Evolutionary conservation across 2,888 invertebrate genomes (phyloP).

Genomic region (Drosophila monieri): DNA sequence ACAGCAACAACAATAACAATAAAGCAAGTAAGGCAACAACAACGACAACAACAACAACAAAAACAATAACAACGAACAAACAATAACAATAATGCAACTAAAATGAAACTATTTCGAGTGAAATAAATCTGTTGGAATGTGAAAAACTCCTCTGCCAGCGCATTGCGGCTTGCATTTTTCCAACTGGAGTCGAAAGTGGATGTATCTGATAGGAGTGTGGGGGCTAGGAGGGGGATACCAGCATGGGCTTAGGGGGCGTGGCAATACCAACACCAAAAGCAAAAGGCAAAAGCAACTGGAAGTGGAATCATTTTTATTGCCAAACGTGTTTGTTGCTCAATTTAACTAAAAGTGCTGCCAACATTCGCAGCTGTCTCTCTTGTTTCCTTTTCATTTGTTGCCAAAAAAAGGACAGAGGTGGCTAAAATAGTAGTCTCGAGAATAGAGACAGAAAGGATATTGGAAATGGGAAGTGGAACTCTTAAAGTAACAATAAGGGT

Average conservation of each 20-base stretch:
- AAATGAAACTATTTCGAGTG: constrained; percentile 79
- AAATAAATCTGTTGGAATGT: constrained; percentile 79
- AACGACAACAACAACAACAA: constrained; percentile 44
- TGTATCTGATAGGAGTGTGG: constrained; percentile 1
- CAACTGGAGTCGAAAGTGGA: constrained; percentile 17
- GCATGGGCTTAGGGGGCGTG: constrained; percentile 27
- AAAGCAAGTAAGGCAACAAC: constrained; percentile 15
- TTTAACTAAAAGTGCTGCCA: constrained; percentile 79
- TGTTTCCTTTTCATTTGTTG: constrained; percentile 11
- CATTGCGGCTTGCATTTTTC: constrained; percentile 67
- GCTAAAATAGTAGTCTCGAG: not conserved
- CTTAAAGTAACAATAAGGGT: not conserved
- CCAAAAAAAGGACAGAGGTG: constrained; percentile 8
- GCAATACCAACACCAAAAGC: constrained; percentile 20
- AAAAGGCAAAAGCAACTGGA: constrained; percentile 26
- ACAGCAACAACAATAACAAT: constrained; percentile 40
- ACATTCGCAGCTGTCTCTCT: constrained; percentile 43
- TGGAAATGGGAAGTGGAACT: not conserved
- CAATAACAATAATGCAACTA: constrained; percentile 79
- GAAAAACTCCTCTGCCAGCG: constrained; percentile 72
- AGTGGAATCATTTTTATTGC: constrained; percentile 77
- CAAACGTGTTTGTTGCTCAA: constrained; percentile 81
- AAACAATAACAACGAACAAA: constrained; percentile 54
- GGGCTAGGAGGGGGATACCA: not conserved
- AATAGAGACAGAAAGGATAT: not conserved